A percentile compares a stretch with the other conserved stretches of the same genome.
These are phyloP conservation scores for Anseranas semipalmata DNA, from an alignment of 2,113 vertebrate genomes.

Conservation along the genomic window DNA sequence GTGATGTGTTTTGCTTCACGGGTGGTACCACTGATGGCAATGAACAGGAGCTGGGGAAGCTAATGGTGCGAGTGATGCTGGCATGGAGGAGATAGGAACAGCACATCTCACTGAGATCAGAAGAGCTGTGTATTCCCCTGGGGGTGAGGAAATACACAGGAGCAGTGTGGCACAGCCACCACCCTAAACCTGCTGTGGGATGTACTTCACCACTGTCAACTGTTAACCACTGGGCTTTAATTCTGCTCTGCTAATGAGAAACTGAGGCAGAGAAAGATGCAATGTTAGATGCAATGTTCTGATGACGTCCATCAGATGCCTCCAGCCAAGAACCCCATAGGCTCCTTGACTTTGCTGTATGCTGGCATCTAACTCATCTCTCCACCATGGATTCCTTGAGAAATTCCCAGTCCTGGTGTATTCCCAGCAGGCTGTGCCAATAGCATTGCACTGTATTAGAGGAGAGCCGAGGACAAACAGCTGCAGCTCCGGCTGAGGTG, in stretches of 20 bases:
- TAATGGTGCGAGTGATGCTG: not conserved
- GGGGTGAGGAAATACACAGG: not conserved
- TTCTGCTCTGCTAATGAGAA: not conserved
- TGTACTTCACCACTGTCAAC: not conserved
- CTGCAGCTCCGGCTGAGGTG: not conserved
- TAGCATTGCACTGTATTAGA: fast-evolving
- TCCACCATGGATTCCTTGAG: not conserved
- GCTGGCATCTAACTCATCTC: not conserved
- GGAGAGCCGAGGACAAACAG: not conserved
- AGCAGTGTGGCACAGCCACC: not conserved
- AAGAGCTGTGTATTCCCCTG: not conserved
- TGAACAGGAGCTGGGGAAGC: not conserved
- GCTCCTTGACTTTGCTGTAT: not conserved
- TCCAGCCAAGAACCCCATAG: fast-evolving
- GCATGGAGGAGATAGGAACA: not conserved
- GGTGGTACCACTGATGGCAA: no score
- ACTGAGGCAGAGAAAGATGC: not conserved
- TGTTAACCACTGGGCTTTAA: not conserved
- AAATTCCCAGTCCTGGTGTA: not conserved
- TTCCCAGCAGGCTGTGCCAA: not conserved
- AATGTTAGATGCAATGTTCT: fast-evolving
- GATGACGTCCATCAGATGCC: fast-evolving
- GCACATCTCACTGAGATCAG: not conserved
- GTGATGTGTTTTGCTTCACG: fast-evolving
- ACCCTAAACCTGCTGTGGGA: not conserved